Conservation (phyloP, 1,140 invertebrate species). For the Brachionus asplanchnoidis region DNA sequence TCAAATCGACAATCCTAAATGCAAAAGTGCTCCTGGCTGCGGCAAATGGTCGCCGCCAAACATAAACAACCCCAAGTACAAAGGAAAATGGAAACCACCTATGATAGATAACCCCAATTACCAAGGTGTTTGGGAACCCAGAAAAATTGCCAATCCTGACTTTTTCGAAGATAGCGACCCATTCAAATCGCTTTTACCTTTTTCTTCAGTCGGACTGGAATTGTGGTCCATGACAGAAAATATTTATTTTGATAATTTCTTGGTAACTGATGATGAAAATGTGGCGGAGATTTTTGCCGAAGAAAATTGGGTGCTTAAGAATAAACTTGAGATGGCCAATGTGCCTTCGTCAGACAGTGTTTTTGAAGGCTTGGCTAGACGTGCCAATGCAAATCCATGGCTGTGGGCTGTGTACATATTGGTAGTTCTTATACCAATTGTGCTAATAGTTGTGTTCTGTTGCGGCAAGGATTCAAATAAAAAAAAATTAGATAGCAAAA, state of each 20-base stretch:
- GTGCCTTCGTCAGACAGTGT: constrained; percentile 67
- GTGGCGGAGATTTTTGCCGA: constrained; percentile 74
- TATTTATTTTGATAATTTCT: constrained; percentile 82
- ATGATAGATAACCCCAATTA: constrained; percentile 89
- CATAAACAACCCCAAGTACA: constrained; percentile 80
- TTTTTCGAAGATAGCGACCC: constrained; percentile 86
- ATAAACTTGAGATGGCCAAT: constrained; percentile 61
- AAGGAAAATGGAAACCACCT: constrained; percentile 74
- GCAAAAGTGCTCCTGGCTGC: constrained; percentile 76
- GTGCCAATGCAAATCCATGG: constrained; percentile 81
- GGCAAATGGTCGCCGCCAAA: constrained; percentile 79
- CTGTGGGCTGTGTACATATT: constrained; percentile 80
- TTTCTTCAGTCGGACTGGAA: constrained; percentile 81
- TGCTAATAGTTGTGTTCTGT: constrained; percentile 73
- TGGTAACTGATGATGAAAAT: constrained; percentile 78
- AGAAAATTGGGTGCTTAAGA: constrained; percentile 79
- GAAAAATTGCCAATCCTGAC: constrained; percentile 78
- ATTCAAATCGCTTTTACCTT: constrained; percentile 63
- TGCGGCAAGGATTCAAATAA: constrained; percentile 53
- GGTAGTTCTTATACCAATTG: constrained; percentile 70
- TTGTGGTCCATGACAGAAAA: constrained; percentile 94
- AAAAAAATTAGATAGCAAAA: constrained; percentile 60
- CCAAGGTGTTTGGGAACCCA: constrained; percentile 85
- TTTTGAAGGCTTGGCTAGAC: constrained; percentile 71
- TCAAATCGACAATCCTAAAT: constrained; percentile 76